Base-by-base conservation (phyloP, 1,140 invertebrate genomes). In the Pachypeltis micranthus region DNA sequence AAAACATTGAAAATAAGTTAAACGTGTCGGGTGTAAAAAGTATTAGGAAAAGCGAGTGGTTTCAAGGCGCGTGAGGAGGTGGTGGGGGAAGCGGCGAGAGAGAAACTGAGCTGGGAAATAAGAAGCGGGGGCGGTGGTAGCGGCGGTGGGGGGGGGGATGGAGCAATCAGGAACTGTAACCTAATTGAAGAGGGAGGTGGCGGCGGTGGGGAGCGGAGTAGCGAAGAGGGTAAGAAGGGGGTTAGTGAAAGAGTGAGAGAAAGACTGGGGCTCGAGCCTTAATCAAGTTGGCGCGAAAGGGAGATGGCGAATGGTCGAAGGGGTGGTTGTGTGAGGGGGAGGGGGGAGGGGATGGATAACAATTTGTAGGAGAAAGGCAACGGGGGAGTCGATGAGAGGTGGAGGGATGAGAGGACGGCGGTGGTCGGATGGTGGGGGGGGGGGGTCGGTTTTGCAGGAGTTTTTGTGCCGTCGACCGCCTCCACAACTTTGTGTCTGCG, bases 351-450 rank as follows among this genome's bases (percentile, higher is more conserved):
- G 57, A 59, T 28, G 57, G 57, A 59, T 59, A 59, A 59, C 57
- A 59, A 59, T 59, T 59, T 59, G 57, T 59, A 19, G 57, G 57
- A 59, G 57, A 59, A 59, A 59, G 57, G 57, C 57, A 59, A 59
- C 57, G 26, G 57, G 26, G 57, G 29, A 16, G 28, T 26, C n/a
- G 57, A 59, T 51, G 47, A 16, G 47, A 51, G 21, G 47, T 4
- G 47, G 23, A 51, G 21, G 12, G 4, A 51, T 21, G 47, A 21
- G 12, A 7, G n/a, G 47, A n/a, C n/a, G n/a, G n/a, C n/a, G n/a
- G n/a, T n/a, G n/a, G n/a, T n/a, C n/a, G n/a, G n/a, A 47, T n/a
- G 44, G 44, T 19, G 57, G 25, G 57, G 26, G 14, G 26, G 29
- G 28, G 57, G 28, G 26, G 26, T 59, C 26, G 29, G 57, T 59